These are phyloP conservation scores for Tenualosa ilisha DNA, from an alignment of 2,797 vertebrate genomes.

Conservation along the genomic window DNA sequence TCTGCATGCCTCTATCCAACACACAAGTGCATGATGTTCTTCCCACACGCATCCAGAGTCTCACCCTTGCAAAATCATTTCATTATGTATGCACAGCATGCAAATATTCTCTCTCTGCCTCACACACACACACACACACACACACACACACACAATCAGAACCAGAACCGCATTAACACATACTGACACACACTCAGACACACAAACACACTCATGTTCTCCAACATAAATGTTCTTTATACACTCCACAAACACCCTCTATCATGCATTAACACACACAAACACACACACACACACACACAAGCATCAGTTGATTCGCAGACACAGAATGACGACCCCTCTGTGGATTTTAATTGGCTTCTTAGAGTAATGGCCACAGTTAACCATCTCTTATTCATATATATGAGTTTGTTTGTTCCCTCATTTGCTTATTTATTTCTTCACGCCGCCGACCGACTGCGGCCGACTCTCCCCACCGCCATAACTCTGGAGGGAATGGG, in stretches of 20 bases:
- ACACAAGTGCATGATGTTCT: not conserved
- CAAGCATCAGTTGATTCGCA: not conserved
- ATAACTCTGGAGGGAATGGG: slow-evolving; percentile 42
- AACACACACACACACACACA: slow-evolving; percentile 13
- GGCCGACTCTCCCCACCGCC: slow-evolving; percentile 30
- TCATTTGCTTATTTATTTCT: slow-evolving; percentile 20
- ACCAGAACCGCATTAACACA: not conserved
- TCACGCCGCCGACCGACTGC: slow-evolving; percentile 30
- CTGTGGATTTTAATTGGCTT: slow-evolving; percentile 53
- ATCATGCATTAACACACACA: slow-evolving; percentile 25
- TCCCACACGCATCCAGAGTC: not conserved
- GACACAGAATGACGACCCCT: not conserved
- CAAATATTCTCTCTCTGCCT: not conserved
- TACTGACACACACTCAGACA: not conserved
- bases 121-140: not conserved
- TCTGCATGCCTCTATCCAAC: not conserved
- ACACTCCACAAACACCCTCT: not conserved
- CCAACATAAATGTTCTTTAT: not conserved
- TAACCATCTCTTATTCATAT: slow-evolving; percentile 36
- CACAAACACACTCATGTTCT: not conserved
- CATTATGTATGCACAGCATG: not conserved
- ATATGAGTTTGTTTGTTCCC: slow-evolving; percentile 17
- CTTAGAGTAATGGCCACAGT: slow-evolving; percentile 52
- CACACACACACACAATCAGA: not conserved
- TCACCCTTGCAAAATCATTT: not conserved